These are phyloP conservation scores for Tetramorium simillimum DNA, from an alignment of 1,140 invertebrate species.

Conservation along the genomic window DNA sequence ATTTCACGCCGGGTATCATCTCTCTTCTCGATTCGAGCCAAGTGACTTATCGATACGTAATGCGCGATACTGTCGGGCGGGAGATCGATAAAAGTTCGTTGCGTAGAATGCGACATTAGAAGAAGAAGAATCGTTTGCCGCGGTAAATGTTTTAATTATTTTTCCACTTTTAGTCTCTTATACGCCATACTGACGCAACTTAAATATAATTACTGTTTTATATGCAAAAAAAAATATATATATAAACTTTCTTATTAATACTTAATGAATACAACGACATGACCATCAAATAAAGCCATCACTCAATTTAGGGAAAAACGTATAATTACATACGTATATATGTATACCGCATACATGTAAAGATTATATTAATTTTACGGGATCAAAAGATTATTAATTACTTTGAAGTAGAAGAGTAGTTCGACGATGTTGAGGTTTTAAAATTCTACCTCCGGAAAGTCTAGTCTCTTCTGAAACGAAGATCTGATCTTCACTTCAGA, in stretches of 20 bases:
- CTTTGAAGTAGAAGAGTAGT: not conserved
- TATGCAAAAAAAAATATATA: not conserved
- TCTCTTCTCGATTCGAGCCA: not conserved
- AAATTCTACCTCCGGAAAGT: not conserved
- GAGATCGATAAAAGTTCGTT: constrained; percentile 16
- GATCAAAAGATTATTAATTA: constrained; percentile 1
- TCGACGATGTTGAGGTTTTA: not conserved
- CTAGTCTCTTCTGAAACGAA: not conserved
- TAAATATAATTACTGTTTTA: constrained; percentile 35
- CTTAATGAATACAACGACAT: not conserved
- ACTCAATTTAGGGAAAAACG: not conserved
- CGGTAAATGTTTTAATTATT: constrained; percentile 9
- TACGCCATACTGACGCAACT: not conserved
- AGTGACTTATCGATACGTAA: constrained; percentile 51
- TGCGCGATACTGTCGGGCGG: not conserved
- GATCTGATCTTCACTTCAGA: constrained; percentile 1
- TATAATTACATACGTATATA: not conserved
- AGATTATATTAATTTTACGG: not conserved
- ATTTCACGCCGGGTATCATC: constrained; percentile 38
- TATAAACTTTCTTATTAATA: not conserved
- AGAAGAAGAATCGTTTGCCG: not conserved
- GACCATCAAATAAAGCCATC: not conserved
- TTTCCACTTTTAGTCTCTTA: not conserved
- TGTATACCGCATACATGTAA: not conserved
- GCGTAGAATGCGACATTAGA: not conserved